These are phyloP conservation scores for Todiramphus chloris DNA, from an alignment of 2,113 vertebrate genomes.

Conservation along the genomic window DNA sequence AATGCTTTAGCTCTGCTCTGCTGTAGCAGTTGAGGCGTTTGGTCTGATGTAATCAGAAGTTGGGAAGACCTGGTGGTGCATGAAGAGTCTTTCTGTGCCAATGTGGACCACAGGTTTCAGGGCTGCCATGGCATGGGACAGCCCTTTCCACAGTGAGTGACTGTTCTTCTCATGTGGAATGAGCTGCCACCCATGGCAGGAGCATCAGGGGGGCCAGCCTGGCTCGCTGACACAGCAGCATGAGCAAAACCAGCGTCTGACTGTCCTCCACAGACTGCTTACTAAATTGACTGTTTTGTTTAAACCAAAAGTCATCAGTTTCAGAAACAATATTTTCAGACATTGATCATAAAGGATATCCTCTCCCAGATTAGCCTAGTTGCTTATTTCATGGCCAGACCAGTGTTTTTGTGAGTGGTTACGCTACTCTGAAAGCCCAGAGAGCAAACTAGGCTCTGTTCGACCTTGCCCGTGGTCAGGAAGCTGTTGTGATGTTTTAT, in stretches of 20 bases:
- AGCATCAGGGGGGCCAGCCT: background rate
- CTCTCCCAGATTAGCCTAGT: background rate
- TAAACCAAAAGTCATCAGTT: background rate
- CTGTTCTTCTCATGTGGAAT: rapidly evolving
- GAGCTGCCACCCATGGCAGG: background rate
- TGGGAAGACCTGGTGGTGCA: background rate
- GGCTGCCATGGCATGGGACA: rapidly evolving
- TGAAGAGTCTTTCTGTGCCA: background rate
- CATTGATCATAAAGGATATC: background rate
- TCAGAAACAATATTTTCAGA: background rate
- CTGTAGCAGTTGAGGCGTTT: rapidly evolving
- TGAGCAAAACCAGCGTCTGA: background rate
- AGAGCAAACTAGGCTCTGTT: background rate
- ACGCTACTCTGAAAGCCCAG: background rate
- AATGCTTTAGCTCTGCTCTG: background rate
- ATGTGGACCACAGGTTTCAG: rapidly evolving
- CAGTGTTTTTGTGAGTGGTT: background rate
- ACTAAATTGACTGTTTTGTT: background rate
- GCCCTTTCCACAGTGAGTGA: rapidly evolving
- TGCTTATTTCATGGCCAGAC: background rate
- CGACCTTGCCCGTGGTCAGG: background rate
- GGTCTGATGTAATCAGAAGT: background rate
- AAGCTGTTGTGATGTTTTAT: background rate
- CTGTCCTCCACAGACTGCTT: rapidly evolving
- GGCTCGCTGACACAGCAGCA: rapidly evolving